Percentiles rank a stretch among this genome's conserved stretches.
phyloP scores from a whole-genome alignment of 2,797 vertebrate species.

The Ctenopoma multispine region DNA sequence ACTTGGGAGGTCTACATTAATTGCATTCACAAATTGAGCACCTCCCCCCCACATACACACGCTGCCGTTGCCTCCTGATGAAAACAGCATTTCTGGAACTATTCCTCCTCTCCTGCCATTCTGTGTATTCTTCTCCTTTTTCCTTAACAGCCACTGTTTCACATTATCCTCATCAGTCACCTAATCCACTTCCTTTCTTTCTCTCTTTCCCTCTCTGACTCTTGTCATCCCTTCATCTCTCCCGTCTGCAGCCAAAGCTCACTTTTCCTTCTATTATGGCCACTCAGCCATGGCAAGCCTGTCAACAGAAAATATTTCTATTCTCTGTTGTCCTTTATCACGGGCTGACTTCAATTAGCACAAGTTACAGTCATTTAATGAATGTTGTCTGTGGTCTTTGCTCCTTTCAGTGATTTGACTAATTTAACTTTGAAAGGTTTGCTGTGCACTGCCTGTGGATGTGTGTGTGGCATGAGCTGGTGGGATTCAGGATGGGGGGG shows the following conservation, averaged over 20 bases:
- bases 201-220: conserved; percentile 22
- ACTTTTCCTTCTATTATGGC: conserved; percentile 73
- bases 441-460: conserved; percentile 22
- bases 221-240: conserved; percentile 49
- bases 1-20: conserved; percentile 74
- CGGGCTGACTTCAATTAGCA: conserved; percentile 79
- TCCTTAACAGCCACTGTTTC: conserved; percentile 58
- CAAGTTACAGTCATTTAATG: conserved; percentile 81
- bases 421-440: conserved; percentile 63
- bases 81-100: conserved; percentile 52
- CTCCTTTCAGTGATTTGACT: conserved; percentile 75
- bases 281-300: conserved; percentile 70
- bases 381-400: conserved; percentile 82
- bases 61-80: conserved; percentile 48
- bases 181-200: conserved; percentile 45
- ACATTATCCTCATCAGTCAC: conserved; percentile 72
- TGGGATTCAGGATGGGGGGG: conserved; percentile 55
- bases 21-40: conserved; percentile 71
- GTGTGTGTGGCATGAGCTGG: conserved; percentile 39
- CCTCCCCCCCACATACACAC: conserved; percentile 6
- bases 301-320: conserved; percentile 77
- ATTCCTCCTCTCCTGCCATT: conserved; percentile 50
- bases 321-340: conserved; percentile 75
- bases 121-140: conserved; percentile 46
- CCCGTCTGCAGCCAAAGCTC: conserved; percentile 47